Conservation (phyloP, 2,888 invertebrate species). For the Diaprepes abbreviatus region DNA sequence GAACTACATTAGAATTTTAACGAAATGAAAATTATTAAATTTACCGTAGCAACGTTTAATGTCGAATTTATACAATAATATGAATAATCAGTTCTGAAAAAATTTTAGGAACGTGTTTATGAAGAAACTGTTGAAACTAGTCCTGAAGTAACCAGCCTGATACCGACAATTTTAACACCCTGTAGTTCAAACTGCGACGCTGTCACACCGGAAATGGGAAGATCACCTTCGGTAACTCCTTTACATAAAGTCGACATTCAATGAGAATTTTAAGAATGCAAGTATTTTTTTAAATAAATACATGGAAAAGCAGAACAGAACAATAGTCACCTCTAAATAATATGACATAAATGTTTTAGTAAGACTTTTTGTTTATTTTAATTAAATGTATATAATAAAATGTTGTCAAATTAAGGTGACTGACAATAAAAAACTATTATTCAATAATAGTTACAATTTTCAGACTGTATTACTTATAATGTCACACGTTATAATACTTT, state of each 20-base stretch:
- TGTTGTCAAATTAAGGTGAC: constrained; percentile 65
- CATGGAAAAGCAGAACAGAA: constrained; percentile 28
- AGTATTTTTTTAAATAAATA: constrained; percentile 52
- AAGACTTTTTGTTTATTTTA: constrained; percentile 25
- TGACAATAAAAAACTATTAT: constrained; percentile 63
- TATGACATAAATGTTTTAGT: constrained; percentile 26
- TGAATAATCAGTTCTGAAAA: no score
- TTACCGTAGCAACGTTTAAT: no score
- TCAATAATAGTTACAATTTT: constrained; percentile 51
- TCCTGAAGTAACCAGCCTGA: constrained; percentile 79
- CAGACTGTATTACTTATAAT: constrained; percentile 29
- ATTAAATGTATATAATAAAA: constrained; percentile 51
- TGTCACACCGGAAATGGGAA: constrained; percentile 69
- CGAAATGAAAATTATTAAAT: no score
- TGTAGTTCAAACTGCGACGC: constrained; percentile 70
- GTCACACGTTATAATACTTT: neutral
- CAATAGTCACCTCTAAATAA: constrained; percentile 50
- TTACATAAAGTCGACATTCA: constrained; percentile 70
- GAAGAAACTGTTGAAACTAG: constrained; percentile 71
- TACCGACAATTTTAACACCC: constrained; percentile 74
- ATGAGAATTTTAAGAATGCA: constrained; percentile 48
- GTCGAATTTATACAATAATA: no score
- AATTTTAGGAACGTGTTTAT: constrained; percentile 73
- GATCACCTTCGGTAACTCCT: constrained; percentile 71
- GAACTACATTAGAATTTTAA: no score